Evolutionary conservation across 2,797 vertebrate genomes (phyloP).

Genomic region (Crypturellus tataupa): DNA sequence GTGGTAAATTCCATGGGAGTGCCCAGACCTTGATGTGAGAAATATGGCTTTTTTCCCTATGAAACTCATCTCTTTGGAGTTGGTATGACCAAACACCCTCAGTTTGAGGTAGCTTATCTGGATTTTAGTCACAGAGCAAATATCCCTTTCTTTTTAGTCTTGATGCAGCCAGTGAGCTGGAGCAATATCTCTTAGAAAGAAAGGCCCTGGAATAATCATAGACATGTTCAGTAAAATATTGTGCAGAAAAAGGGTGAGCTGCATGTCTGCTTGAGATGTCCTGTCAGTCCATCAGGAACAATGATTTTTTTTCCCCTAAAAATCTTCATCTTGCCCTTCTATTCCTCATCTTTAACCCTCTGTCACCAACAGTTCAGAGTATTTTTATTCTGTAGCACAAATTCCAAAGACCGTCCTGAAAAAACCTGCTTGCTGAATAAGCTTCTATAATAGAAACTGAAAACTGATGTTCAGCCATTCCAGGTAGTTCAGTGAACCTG

Average conservation of each 20-base stretch:
- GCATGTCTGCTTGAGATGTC: neutral
- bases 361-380: neutral
- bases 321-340: neutral
- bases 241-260: neutral
- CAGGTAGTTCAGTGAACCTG: neutral
- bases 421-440: neutral
- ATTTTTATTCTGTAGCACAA: accelerated
- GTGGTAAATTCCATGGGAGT: neutral
- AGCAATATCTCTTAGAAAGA: neutral
- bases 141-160: accelerated
- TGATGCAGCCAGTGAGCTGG: neutral
- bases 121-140: neutral
- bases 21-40: neutral
- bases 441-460: neutral
- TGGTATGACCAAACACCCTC: neutral
- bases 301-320: neutral
- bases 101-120: neutral
- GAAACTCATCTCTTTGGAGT: neutral
- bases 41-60: neutral
- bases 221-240: neutral
- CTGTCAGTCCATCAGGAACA: neutral
- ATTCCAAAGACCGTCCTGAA: neutral
- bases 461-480: neutral
- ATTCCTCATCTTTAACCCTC: neutral
- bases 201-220: neutral